A percentile compares a stretch with the other conserved stretches of the same genome.
These are phyloP conservation scores for Orbicella faveolata DNA, from an alignment of 64 coral and sea anemone genomes.

Conservation along the genomic window DNA sequence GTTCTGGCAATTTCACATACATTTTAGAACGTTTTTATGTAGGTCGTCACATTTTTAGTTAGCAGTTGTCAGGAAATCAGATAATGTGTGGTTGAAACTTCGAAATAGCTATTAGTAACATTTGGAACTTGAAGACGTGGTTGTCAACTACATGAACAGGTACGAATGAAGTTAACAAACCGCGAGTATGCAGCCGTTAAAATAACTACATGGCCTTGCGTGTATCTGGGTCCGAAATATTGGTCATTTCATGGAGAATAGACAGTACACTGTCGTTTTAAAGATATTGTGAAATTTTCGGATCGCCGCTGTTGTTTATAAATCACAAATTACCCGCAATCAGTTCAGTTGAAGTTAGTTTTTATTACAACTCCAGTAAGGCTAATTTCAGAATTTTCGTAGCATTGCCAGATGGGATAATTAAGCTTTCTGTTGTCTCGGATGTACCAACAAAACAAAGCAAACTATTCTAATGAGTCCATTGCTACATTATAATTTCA, in stretches of 20 bases:
- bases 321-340: background rate
- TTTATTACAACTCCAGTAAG: background rate
- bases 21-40: background rate
- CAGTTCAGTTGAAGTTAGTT: background rate
- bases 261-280: background rate
- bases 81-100: background rate
- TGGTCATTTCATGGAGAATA: background rate
- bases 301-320: background rate
- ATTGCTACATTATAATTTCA: background rate
- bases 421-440: background rate
- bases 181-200: no score
- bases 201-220: background rate
- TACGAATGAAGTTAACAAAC: background rate
- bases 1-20: background rate
- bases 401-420: background rate
- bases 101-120: background rate
- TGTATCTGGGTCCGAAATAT: slow-evolving; percentile 5
- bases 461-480: background rate
- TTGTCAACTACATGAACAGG: background rate
- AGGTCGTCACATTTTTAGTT: background rate
- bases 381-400: background rate
- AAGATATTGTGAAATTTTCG: background rate
- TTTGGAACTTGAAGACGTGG: background rate
- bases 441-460: background rate
- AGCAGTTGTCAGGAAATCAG: background rate